Conservation (phyloP, 2,797 vertebrate species). For the Momotus momota region DNA sequence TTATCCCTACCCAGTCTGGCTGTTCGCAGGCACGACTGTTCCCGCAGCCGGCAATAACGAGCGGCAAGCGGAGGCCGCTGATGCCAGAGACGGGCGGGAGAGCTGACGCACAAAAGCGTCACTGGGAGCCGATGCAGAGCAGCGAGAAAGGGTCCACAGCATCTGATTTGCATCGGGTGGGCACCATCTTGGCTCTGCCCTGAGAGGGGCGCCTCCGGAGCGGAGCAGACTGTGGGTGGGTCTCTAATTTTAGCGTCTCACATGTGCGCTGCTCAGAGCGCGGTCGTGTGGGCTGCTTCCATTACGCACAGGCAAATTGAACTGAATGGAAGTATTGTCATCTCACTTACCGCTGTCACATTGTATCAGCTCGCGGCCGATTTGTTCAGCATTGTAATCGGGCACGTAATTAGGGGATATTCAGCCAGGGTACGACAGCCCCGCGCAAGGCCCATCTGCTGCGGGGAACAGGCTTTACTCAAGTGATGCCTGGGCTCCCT, state of each 20-base stretch:
- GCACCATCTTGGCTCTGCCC: not conserved
- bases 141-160: not conserved
- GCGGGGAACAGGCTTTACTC: not conserved
- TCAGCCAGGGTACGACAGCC: not conserved
- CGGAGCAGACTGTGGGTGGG: not conserved
- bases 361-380: not conserved
- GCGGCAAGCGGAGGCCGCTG: not conserved
- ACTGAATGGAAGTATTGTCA: slow-evolving; percentile 46
- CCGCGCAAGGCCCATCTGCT: accelerated
- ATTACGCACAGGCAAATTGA: slow-evolving; percentile 50
- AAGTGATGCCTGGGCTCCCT: not conserved
- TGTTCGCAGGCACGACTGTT: not conserved
- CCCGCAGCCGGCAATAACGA: not conserved
- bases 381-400: not conserved
- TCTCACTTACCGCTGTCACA: slow-evolving; percentile 26
- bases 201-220: not conserved
- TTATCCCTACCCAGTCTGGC: accelerated
- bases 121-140: not conserved
- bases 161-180: not conserved
- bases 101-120: not conserved
- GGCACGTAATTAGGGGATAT: not conserved
- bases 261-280: not conserved
- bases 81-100: not conserved
- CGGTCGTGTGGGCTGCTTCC: slow-evolving; percentile 37
- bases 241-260: slow-evolving; percentile 25